Conservation (phyloP, 2,797 vertebrate genomes). For the Heterohyrax brucei region DNA sequence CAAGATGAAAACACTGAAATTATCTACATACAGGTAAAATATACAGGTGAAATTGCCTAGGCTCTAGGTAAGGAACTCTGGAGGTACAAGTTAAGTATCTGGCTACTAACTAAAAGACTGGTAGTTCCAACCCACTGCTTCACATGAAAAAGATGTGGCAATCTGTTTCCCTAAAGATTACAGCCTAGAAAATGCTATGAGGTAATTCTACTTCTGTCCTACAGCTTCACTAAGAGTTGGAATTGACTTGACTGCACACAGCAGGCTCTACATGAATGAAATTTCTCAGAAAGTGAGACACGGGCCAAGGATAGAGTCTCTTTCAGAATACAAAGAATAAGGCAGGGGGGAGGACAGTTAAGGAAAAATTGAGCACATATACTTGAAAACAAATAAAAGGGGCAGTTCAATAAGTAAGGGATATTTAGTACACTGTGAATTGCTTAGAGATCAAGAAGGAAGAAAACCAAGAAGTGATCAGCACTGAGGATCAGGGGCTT, state of each 20-base stretch:
- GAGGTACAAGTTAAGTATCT: no score
- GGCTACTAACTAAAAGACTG: no score
- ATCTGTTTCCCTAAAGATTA: no score
- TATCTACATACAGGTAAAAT: background rate
- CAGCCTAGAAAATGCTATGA: no score
- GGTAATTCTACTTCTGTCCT: no score
- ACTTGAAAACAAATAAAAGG: constrained; percentile 26
- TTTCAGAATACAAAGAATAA: constrained; percentile 40
- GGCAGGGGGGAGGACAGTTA: background rate
- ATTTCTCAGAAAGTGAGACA: constrained; percentile 49
- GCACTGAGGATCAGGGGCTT: constrained; percentile 12
- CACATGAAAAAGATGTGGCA: no score
- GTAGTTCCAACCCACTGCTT: no score
- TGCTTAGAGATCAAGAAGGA: constrained; percentile 9
- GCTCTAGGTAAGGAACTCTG: background rate
- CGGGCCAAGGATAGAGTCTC: background rate
- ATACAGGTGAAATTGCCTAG: background rate
- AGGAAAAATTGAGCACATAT: background rate
- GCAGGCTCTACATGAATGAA: background rate
- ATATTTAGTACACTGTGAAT: constrained; percentile 15
- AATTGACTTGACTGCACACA: no score
- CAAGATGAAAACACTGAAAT: constrained; percentile 5
- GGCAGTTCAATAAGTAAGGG: constrained; percentile 30
- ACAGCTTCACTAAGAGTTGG: no score
- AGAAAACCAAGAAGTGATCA: constrained; percentile 26